Percentiles rank a stretch among this genome's conserved stretches.
phyloP scores from a whole-genome alignment of 2,888 invertebrate species.

The Phalera bucephala region DNA sequence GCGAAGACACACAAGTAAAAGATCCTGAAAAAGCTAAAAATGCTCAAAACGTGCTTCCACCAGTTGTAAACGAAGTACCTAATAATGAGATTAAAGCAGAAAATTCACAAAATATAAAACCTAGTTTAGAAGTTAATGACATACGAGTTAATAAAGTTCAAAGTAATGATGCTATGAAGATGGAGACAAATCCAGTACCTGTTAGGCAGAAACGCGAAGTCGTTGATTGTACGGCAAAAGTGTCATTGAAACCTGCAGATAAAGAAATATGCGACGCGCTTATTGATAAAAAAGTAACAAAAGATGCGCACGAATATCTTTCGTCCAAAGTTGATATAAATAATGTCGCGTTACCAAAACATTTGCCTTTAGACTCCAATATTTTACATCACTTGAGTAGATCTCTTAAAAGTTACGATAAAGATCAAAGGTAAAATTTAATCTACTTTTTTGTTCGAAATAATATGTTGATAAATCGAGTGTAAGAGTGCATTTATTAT shows the following conservation, averaged over 20 bases:
- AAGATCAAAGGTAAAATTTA: constrained; percentile 36
- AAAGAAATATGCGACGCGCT: constrained; percentile 56
- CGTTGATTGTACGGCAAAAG: constrained; percentile 57
- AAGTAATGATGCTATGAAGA: constrained; percentile 17
- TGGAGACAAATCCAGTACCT: constrained; percentile 17
- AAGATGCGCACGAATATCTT: constrained; percentile 27
- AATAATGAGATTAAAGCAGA: constrained; percentile 19
- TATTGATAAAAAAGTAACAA: constrained; percentile 17
- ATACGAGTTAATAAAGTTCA: constrained; percentile 25
- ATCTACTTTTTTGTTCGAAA: neutral
- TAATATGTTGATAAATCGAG: neutral
- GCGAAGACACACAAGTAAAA: constrained; percentile 51
- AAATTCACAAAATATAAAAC: constrained; percentile 10
- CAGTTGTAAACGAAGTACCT: constrained; percentile 41
- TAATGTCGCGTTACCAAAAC: constrained; percentile 43
- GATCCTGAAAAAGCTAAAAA: constrained; percentile 14
- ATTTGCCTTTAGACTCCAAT: constrained; percentile 42
- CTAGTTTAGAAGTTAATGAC: constrained; percentile 8
- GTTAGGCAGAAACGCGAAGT: constrained; percentile 61
- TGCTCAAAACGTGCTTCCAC: constrained; percentile 48
- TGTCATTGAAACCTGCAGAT: constrained; percentile 46
- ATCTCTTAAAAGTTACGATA: constrained; percentile 60
- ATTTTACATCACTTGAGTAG: constrained; percentile 53
- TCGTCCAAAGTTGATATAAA: constrained; percentile 50
- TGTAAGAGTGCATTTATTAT: constrained; percentile 1